phyloP scores from a whole-genome alignment of 1,140 invertebrate genomes.

The Chironomus tepperi region DNA sequence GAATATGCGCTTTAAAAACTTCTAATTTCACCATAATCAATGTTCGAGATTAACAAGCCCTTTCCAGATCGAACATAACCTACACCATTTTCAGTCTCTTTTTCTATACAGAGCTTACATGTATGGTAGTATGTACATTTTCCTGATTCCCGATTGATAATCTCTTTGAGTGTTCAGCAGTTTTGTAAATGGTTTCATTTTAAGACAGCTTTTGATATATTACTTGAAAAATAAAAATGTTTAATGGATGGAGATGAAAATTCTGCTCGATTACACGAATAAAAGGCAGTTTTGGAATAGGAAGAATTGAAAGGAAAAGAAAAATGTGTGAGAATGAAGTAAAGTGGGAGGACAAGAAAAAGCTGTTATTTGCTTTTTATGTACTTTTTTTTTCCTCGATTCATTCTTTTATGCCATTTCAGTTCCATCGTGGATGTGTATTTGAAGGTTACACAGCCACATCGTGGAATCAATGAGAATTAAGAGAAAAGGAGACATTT shows the following conservation, averaged over 20 bases:
- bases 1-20: no score
- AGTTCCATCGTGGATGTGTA: background rate
- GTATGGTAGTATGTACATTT: background rate
- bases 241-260: no score
- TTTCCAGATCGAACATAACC: no score
- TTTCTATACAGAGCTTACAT: no score
- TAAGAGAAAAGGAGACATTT: background rate
- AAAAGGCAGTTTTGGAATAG: no score
- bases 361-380: conserved; percentile 2
- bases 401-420: no score
- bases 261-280: no score
- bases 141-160: conserved; percentile 7
- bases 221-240: background rate
- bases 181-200: conserved; percentile 14
- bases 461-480: background rate
- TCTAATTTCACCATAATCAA: no score
- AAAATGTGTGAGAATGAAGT: conserved; percentile 1
- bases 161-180: conserved; percentile 5
- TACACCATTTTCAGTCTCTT: no score
- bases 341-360: background rate
- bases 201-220: conserved; percentile 8
- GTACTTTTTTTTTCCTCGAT: background rate
- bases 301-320: background rate
- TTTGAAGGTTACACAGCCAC: background rate
- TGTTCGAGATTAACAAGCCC: no score